phyloP scores from a whole-genome alignment of 2,888 invertebrate genomes.

The Crioceris asparagi region DNA sequence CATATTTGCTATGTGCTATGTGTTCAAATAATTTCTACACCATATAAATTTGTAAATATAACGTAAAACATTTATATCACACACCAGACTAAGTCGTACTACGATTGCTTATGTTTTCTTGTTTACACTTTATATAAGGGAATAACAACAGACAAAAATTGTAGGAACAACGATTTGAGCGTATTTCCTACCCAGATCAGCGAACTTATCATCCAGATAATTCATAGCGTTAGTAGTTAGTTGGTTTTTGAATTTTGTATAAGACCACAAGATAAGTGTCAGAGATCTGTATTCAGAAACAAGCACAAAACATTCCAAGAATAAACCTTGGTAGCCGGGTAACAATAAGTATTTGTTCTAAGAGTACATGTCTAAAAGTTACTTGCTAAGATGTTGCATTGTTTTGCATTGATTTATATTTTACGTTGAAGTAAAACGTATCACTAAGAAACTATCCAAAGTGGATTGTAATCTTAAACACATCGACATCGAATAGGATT shows the following conservation, averaged over 20 bases:
- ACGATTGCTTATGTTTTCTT: conserved; percentile 35
- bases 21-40: too few species aligned
- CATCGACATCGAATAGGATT: too few species aligned
- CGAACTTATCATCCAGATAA: too few species aligned
- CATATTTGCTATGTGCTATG: too few species aligned
- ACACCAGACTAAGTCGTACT: conserved; percentile 36
- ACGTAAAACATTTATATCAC: conserved; percentile 28
- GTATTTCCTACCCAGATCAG: conserved; percentile 7
- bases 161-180: conserved; percentile 29
- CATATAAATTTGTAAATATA: conserved; percentile 10
- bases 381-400: conserved; percentile 26
- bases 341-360: conserved; percentile 18
- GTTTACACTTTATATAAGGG: conserved; percentile 23
- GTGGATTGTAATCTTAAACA: neutral
- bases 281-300: too few species aligned
- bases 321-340: conserved; percentile 31
- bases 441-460: conserved; percentile 13
- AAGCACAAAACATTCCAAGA: conserved; percentile 16
- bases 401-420: conserved; percentile 26
- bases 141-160: conserved; percentile 26
- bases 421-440: conserved; percentile 13
- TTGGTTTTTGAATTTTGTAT: too few species aligned
- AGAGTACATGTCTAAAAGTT: conserved; percentile 15
- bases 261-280: too few species aligned
- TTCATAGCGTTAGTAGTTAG: too few species aligned